These are phyloP conservation scores for Sebastes fasciatus DNA, from an alignment of 2,113 vertebrate genomes.

Conservation along the genomic window DNA sequence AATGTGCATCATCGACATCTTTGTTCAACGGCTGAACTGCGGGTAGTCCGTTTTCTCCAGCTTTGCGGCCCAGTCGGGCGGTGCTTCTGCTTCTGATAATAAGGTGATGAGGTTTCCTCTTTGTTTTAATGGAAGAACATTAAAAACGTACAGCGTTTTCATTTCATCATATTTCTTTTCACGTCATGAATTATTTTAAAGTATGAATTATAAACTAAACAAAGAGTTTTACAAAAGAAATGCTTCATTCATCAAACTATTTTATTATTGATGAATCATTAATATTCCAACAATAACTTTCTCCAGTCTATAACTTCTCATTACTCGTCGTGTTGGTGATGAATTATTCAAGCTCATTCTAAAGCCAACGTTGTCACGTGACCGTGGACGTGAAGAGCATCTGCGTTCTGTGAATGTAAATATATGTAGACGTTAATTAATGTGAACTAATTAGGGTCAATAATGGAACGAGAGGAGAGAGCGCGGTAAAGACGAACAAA, in stretches of 20 bases:
- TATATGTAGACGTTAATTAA: constrained; percentile 7
- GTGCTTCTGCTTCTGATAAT: neutral
- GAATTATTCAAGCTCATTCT: neutral
- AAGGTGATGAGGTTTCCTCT: neutral
- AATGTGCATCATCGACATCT: constrained; percentile 18
- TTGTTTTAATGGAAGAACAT: neutral
- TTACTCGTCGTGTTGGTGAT: neutral
- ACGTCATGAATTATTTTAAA: neutral
- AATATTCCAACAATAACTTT: neutral
- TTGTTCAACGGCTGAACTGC: neutral
- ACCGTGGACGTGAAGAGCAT: neutral
- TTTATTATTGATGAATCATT: constrained; percentile 13
- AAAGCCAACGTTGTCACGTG: neutral
- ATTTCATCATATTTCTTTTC: neutral
- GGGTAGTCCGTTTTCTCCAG: neutral
- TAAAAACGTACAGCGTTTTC: too few relatives aligned
- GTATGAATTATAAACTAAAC: neutral
- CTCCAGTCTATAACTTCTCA: neutral
- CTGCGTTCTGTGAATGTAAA: neutral
- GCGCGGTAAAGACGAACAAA: neutral
- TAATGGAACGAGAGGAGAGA: neutral
- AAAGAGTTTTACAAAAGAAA: neutral
- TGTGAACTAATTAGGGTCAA: neutral
- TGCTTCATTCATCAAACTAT: neutral
- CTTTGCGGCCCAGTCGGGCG: neutral